Evolutionary conservation across 1,140 invertebrate genomes (phyloP).

Genomic region (Spodoptera litura): DNA sequence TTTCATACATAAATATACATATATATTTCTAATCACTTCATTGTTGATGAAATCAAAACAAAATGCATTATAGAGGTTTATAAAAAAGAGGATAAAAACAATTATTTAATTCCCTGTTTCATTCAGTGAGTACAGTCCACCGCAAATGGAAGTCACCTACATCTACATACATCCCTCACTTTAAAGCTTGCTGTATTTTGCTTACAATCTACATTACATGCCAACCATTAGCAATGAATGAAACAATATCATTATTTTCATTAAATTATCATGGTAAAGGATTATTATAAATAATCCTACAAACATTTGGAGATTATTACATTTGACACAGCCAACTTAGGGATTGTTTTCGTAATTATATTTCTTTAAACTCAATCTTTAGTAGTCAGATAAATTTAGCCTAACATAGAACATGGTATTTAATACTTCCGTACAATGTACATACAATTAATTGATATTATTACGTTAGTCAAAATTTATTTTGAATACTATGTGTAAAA

Average conservation of each 20-base stretch:
- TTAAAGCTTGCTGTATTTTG: constrained; percentile 35
- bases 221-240: background rate
- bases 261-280: too few species aligned
- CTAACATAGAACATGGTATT: constrained; percentile 20
- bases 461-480: background rate
- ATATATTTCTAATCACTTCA: background rate
- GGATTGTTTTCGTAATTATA: background rate
- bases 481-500: constrained; percentile 12
- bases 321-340: background rate
- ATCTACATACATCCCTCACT: background rate
- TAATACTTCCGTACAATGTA: constrained; percentile 30
- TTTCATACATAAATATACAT: constrained; percentile 9
- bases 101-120: constrained; percentile 29
- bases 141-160: background rate
- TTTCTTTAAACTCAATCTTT: background rate
- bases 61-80: background rate
- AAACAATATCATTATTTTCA: background rate
- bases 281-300: background rate
- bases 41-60: background rate
- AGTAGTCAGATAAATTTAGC: background rate
- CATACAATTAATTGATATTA: too few species aligned
- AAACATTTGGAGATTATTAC: background rate
- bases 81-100: constrained; percentile 15
- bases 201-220: constrained; percentile 19
- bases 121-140: background rate